Base-by-base conservation (phyloP, 2,888 invertebrate species). In the Drosophila mimica region DNA sequence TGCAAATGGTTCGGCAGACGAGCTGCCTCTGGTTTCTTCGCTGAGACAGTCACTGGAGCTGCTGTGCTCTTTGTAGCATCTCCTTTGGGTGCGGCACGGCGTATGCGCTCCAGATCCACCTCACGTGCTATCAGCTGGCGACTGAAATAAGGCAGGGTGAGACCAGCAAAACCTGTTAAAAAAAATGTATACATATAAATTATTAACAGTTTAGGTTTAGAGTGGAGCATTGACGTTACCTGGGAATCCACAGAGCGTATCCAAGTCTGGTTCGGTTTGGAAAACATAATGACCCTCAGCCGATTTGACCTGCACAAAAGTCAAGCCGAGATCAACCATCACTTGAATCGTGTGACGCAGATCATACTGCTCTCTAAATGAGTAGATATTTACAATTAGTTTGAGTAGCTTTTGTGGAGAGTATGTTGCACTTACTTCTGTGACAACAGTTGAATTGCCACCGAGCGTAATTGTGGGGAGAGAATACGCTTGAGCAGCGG, bases 311-410 rank as follows among this genome's bases (percentile, higher is more conserved):
- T 99, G 99, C 0, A 95, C 94, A 92, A 97, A 98, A 63, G 95
- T 96, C 75, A 99, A 93, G 71, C 98, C 98, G 93, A 98, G 97
- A 91, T 97, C 97, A 57, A 98, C 95, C 98, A 99, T 97, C 0
- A 97, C 94, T 78, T 95, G 94, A 15, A 98, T 96, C 34, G 98
- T 95, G 33, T 95, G 94, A 0, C 94, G 91, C 36, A 99, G 91
- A 49, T 96, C 95, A 17, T 94, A 70, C 92, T 91, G 91, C 90
- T 94, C 93, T 64, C 93, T 84, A 9, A 15, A 38, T 36, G 3
- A 33, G 15, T 17, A 43, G 31, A 20, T 20, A 43, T 40, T 43
- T 15, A n/a, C 9, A 57, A 43, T 31, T 9, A 57, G 38, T 31
- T 31, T 13, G 30, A 20, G 28, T 8, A 54, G 53, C 28, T 17